Evolutionary conservation across 2,113 vertebrate species (phyloP), one percentile per base, ranked within the genome.

Genomic region (Pontoporia blainvillei): DNA sequence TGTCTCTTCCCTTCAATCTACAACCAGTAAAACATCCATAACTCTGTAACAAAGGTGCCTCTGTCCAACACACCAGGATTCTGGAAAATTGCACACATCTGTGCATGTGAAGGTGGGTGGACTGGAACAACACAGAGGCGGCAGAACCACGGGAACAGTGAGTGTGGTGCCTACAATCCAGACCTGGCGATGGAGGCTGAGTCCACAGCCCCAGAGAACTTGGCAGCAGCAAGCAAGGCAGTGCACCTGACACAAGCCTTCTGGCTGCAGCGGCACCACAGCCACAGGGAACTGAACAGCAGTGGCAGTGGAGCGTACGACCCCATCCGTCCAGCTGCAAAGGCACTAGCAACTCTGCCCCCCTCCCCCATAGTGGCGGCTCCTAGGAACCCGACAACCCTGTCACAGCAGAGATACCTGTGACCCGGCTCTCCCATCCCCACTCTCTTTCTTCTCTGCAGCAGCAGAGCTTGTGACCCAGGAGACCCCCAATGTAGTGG

Each of bases 241-340:
- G 46, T 2, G 46, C 18, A 3, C 46, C 6, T 0, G 11, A 54
- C 11, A 6, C 10, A 5, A 52, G 75, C 18, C 31, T n/a, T 54
- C 46, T 13, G 75, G 75, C 31, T 23, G 46, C 1, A 0, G 75
- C 20, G 1, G 46, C 75, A n/a, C 12, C 1, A 6, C 0, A 11
- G 11, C 75, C 73, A 54, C 3, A 0, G 75, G 75, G 31, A 52
- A 15, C 34, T 14, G 75, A 1, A 46, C 11, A 23, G 31, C 11
- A 7, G 31, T n/a, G 31, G 31, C 31, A 1, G 1, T n/a, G 75
- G 75, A 6, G 0, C 18, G 10, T 52, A 12, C 23, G 31, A 52
- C 3, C 10, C 18, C 75, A 61, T 21, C 49, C 9, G 0, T 52
- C 31, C 0, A 1, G 73, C 73, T 52, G 29, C 44, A 76, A 10